Conservation (phyloP, 2,113 vertebrate genomes). For the Notarius lentiginosus region DNA sequence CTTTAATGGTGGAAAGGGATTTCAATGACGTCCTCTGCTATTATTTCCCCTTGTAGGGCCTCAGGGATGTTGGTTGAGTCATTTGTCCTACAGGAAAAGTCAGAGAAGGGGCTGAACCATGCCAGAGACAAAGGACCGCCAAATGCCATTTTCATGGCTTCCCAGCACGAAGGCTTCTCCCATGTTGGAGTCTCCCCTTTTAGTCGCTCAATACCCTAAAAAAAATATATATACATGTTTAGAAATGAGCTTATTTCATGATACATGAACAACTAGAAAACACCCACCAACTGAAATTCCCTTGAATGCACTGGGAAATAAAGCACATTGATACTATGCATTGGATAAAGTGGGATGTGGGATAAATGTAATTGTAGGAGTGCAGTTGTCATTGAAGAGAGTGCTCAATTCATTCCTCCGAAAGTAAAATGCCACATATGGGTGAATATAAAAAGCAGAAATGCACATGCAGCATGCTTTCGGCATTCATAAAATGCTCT, state of each 20-base stretch:
- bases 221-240: too few relatives aligned
- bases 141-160: constrained; percentile 78
- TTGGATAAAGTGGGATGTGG: constrained; percentile 7
- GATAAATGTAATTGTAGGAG: background rate
- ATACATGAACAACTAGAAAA: background rate
- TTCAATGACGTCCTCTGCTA: constrained; percentile 74
- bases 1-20: constrained; percentile 60
- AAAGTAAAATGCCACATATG: constrained; percentile 10
- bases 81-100: constrained; percentile 63
- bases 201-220: constrained; percentile 91
- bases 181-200: constrained; percentile 84
- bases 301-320: constrained; percentile 34
- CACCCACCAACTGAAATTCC: constrained; percentile 23
- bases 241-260: background rate
- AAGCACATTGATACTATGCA: constrained; percentile 39
- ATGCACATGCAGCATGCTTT: constrained; percentile 51
- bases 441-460: constrained; percentile 22
- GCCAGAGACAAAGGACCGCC: constrained; percentile 79
- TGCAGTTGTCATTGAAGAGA: background rate
- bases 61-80: constrained; percentile 23
- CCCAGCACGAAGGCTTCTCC: constrained; percentile 77
- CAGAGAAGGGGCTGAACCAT: constrained; percentile 87
- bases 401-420: background rate
- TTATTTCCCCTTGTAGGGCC: constrained; percentile 70
- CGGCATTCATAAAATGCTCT: background rate